Conservation (phyloP, 2,888 invertebrate species). For the Macrosiphum euphorbiae region DNA sequence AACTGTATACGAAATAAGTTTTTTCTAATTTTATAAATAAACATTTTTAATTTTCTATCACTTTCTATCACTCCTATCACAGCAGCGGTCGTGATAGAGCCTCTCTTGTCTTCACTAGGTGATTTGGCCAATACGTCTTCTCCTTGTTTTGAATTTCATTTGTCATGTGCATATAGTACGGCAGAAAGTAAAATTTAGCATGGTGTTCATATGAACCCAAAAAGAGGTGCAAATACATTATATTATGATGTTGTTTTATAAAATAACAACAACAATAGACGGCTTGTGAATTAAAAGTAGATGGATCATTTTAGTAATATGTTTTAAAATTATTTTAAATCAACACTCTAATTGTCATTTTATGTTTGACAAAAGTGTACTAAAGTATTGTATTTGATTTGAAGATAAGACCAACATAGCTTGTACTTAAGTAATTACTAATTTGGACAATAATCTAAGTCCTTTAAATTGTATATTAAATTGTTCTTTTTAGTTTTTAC, state of each 20-base stretch:
- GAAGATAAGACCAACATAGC: neutral
- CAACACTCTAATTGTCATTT: neutral
- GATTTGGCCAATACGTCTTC: too few relatives aligned
- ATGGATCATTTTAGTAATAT: neutral
- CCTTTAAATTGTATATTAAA: neutral
- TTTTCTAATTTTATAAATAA: neutral
- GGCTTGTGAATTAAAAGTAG: neutral
- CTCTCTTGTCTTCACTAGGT: too few relatives aligned
- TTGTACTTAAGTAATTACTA: neutral
- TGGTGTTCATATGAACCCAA: neutral
- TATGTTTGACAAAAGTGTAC: neutral
- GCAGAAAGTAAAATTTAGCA: neutral
- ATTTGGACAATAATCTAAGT: neutral
- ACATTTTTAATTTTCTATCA: neutral
- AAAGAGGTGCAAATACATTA: neutral
- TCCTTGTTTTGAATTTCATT: neutral
- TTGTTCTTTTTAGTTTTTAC: neutral
- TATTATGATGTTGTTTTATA: neutral
- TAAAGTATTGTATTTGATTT: neutral
- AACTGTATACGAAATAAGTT: neutral
- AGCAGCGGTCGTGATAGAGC: too few relatives aligned
- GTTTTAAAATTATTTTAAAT: neutral
- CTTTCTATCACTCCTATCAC: neutral
- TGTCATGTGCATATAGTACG: neutral
- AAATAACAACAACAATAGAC: neutral